Evolutionary conservation across 2,888 invertebrate species (phyloP), one percentile per base, ranked within the genome.

Genomic region (Euplagia quadripunctaria): DNA sequence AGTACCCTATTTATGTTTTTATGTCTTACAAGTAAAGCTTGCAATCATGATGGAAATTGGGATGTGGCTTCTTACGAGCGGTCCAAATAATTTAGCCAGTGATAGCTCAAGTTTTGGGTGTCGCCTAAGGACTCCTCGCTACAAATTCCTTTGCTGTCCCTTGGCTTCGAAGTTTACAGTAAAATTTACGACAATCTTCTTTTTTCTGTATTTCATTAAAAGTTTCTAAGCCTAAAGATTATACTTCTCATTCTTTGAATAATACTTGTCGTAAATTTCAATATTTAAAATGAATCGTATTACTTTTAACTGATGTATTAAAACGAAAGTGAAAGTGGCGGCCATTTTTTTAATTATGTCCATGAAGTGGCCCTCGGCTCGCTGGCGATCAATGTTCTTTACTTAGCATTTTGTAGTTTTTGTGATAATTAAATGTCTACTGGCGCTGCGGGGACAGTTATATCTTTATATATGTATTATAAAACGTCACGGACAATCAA

Each of bases 201-300:
- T 85, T 87, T 85, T 88, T 89, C 86, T 87, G 86, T 87, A 88
- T 89, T 91, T 90, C 85, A 90, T 90, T 90, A 89, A 87, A 90
- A 91, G 84, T 91, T 90, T 77, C 61, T 83, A 83, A 88, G 86
- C 76, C 87, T 70, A n/a, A 78, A 82, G 87, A 88, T 90, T 88
- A 89, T 83, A 82, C 87, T 87, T 86, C 81, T 84, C 80, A 78
- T 85, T 81, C 82, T 82, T 81, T 79, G 79, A 84, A 79, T 85
- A 85, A 86, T 86, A 85, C 81, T 87, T 84, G 85, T 86, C 84
- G 81, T 82, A 87, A 83, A 81, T 82, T 83, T 80, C 73, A 84
- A 86, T 86, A 86, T 85, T 81, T 68, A 70, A 77, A 79, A 83
- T 74, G 78, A 82, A 81, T 79, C 74, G 70, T 79, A 72, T 81